Conservation (phyloP, 2,888 invertebrate genomes). For the Artemia sp. region DNA sequence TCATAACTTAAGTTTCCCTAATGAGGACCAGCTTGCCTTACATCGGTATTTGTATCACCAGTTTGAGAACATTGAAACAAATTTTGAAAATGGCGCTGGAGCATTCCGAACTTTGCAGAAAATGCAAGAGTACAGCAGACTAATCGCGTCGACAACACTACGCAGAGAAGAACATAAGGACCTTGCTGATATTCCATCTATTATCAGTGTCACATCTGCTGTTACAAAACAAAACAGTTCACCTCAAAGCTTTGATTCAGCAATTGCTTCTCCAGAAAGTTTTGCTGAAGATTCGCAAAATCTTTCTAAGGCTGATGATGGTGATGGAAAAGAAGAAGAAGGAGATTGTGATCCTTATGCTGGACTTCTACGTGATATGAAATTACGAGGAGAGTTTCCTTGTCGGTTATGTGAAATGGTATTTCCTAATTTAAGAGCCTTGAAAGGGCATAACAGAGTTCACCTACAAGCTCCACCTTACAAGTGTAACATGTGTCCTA, state of each 20-base stretch:
- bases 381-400: slow-evolving; percentile 69
- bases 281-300: not conserved
- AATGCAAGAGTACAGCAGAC: slow-evolving; percentile 4
- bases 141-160: slow-evolving; percentile 21
- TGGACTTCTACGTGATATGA: slow-evolving; percentile 72
- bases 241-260: slow-evolving; percentile 17
- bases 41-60: not conserved
- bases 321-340: slow-evolving; percentile 45
- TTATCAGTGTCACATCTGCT: slow-evolving; percentile 48
- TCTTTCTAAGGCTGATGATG: slow-evolving; percentile 11
- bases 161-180: slow-evolving; percentile 42
- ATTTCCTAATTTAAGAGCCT: slow-evolving; percentile 68
- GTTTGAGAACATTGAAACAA: not conserved
- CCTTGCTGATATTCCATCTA: slow-evolving; percentile 68
- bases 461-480: slow-evolving; percentile 63
- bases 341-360: slow-evolving; percentile 54
- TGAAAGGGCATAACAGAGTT: slow-evolving; percentile 75
- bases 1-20: not conserved
- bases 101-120: not conserved
- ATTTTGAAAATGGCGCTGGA: not conserved
- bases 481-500: slow-evolving; percentile 82
- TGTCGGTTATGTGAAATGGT: slow-evolving; percentile 72
- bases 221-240: slow-evolving; percentile 24
- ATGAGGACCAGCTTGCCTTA: not conserved
- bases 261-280: slow-evolving; percentile 6